Evolutionary conservation across 2,797 vertebrate species (phyloP).

Genomic region (Buceros bicornis): DNA sequence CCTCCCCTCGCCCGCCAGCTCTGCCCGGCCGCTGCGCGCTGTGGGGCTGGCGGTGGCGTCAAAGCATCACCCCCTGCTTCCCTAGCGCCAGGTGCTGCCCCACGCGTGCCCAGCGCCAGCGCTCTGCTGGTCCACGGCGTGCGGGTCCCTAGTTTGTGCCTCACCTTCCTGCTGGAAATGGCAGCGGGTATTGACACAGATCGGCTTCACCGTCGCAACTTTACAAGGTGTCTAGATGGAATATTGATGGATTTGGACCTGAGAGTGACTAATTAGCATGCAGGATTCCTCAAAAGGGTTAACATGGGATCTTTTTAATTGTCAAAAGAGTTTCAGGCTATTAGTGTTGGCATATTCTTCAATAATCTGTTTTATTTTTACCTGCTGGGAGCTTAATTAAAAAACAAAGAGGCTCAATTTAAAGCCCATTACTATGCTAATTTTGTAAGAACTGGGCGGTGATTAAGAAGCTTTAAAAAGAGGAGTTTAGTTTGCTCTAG

Average conservation of each 20-base stretch:
- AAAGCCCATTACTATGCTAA: constrained; percentile 99
- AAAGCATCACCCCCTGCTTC: rapidly evolving
- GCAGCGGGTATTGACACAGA: not conserved
- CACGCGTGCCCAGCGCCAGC: rapidly evolving
- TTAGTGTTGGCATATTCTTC: constrained; percentile 90
- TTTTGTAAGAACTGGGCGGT: constrained; percentile 94
- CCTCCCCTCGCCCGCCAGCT: no score
- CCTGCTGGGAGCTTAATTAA: constrained; percentile 99
- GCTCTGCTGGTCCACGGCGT: rapidly evolving
- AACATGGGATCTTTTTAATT: constrained; percentile 84
- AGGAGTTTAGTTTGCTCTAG: constrained; percentile 91
- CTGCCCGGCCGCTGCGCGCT: not conserved
- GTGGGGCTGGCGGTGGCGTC: rapidly evolving
- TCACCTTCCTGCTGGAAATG: not conserved
- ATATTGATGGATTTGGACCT: constrained; percentile 38
- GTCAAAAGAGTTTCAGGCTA: constrained; percentile 85
- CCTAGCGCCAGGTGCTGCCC: not conserved
- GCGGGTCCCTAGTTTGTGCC: rapidly evolving
- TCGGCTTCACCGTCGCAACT: not conserved
- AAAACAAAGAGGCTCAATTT: constrained; percentile 99
- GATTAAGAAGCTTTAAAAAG: constrained; percentile 97
- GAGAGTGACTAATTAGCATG: constrained; percentile 64
- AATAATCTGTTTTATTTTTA: constrained; percentile 99
- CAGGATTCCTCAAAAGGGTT: constrained; percentile 78
- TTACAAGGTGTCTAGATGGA: not conserved